Conservation (phyloP, 2,797 vertebrate genomes). For the Limnodromus scolopaceus region DNA sequence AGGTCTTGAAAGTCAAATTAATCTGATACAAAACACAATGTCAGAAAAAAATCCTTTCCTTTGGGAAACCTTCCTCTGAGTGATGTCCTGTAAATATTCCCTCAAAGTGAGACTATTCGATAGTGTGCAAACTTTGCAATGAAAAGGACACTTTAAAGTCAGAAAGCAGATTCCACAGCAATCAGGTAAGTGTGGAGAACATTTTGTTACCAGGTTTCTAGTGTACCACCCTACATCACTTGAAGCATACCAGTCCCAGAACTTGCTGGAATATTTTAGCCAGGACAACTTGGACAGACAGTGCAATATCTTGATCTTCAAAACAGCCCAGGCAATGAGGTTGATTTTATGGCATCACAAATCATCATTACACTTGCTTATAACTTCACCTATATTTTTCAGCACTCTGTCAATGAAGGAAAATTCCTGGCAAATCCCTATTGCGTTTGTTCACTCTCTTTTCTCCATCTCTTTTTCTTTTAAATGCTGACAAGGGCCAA, state of each 20-base stretch:
- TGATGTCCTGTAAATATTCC: background rate
- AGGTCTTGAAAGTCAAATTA: background rate
- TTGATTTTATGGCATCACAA: background rate
- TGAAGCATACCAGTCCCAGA: background rate
- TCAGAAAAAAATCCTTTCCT: background rate
- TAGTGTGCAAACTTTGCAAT: background rate
- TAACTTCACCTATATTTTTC: background rate
- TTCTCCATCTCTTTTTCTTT: background rate
- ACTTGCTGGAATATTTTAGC: background rate
- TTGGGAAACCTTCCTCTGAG: background rate
- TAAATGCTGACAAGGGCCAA: constrained; percentile 22
- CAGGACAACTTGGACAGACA: background rate
- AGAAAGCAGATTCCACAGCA: background rate
- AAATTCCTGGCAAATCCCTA: background rate
- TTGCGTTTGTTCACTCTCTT: background rate
- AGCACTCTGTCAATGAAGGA: background rate
- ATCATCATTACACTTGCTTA: background rate
- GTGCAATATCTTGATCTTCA: background rate
- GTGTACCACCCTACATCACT: background rate
- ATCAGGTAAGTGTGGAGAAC: background rate
- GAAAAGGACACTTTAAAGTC: background rate
- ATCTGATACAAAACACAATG: background rate
- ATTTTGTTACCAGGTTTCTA: background rate
- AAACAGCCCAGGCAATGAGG: background rate
- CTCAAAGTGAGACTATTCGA: background rate